phyloP scores from a whole-genome alignment of 1,140 invertebrate genomes.

The Trachymyrmex cornetzi region DNA sequence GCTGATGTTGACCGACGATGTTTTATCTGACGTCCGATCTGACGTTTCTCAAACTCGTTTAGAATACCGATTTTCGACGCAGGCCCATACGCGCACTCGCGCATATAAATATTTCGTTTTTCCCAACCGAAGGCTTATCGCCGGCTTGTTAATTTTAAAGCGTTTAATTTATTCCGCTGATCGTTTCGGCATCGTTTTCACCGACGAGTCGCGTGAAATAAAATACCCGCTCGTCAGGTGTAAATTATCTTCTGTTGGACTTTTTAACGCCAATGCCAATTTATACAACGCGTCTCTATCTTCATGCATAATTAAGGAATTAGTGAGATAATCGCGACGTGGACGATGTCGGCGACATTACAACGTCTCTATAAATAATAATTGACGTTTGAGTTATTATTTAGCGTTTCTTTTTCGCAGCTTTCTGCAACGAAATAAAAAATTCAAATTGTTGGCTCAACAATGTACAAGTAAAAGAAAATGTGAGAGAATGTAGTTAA shows the following conservation, averaged over 20 bases:
- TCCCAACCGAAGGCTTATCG: constrained; percentile 70
- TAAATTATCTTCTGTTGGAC: constrained; percentile 65
- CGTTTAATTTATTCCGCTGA: constrained; percentile 68
- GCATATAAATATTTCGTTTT: constrained; percentile 68
- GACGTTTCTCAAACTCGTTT: constrained; percentile 73
- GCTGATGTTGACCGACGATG: constrained; percentile 55
- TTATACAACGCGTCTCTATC: constrained; percentile 57
- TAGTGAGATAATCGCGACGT: constrained; percentile 2
- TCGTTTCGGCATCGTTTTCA: constrained; percentile 2
- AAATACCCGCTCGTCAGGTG: constrained; percentile 31
- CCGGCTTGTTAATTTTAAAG: constrained; percentile 69
- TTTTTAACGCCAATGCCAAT: constrained; percentile 67
- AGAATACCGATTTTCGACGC: constrained; percentile 38
- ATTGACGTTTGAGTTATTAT: constrained; percentile 18
- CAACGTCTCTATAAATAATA: constrained; percentile 43
- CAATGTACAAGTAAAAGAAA: not conserved
- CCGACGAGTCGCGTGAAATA: constrained; percentile 49
- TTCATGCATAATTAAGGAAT: constrained; percentile 31
- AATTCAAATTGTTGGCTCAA: not conserved
- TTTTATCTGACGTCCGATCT: constrained; percentile 73
- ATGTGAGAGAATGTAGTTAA: not conserved
- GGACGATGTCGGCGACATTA: not conserved
- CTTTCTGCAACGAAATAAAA: not conserved
- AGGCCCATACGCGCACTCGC: constrained; percentile 2
- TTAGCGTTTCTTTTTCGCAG: not conserved